Evolutionary conservation across 2,113 vertebrate species (phyloP).

Genomic region (Empidonax alnorum): DNA sequence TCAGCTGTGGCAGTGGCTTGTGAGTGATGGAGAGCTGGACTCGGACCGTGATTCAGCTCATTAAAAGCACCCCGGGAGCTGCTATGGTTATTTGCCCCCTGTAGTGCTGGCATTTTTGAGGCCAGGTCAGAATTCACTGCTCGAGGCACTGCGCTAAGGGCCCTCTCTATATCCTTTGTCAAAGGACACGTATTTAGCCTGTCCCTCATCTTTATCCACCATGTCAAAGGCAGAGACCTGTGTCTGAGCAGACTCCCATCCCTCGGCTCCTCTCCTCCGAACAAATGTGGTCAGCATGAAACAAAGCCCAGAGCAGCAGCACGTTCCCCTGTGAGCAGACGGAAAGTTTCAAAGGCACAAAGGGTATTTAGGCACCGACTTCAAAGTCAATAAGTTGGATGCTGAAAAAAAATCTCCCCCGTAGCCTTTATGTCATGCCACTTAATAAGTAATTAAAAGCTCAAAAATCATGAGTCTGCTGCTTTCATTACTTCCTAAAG

Average conservation of each 20-base stretch:
- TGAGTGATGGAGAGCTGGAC: slow-evolving; percentile 33
- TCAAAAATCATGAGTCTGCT: slow-evolving; percentile 72
- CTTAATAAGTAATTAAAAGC: slow-evolving; percentile 74
- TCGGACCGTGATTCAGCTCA: slow-evolving; percentile 39
- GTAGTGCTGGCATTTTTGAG: slow-evolving; percentile 61
- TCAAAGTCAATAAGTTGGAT: slow-evolving; percentile 70
- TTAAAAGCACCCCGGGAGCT: slow-evolving; percentile 58
- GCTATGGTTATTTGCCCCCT: slow-evolving; percentile 61
- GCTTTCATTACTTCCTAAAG: slow-evolving; percentile 71
- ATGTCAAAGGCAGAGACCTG: slow-evolving; percentile 34
- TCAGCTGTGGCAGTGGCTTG: slow-evolving; percentile 25
- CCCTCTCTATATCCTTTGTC: slow-evolving; percentile 19
- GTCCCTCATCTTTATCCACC: slow-evolving; percentile 63
- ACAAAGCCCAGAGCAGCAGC: slow-evolving; percentile 55
- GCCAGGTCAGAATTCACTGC: slow-evolving; percentile 58
- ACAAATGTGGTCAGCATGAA: slow-evolving; percentile 65
- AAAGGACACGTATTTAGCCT: slow-evolving; percentile 34
- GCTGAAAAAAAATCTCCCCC: slow-evolving; percentile 64
- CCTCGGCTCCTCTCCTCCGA: neutral
- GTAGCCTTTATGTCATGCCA: slow-evolving; percentile 67
- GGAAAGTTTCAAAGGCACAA: slow-evolving; percentile 70
- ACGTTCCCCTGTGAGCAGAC: slow-evolving; percentile 40
- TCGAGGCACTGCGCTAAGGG: slow-evolving; percentile 20
- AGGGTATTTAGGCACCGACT: slow-evolving; percentile 69
- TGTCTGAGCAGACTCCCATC: slow-evolving; percentile 36